Base-by-base conservation (phyloP, 1,140 invertebrate species). In the Bombus superbus region DNA sequence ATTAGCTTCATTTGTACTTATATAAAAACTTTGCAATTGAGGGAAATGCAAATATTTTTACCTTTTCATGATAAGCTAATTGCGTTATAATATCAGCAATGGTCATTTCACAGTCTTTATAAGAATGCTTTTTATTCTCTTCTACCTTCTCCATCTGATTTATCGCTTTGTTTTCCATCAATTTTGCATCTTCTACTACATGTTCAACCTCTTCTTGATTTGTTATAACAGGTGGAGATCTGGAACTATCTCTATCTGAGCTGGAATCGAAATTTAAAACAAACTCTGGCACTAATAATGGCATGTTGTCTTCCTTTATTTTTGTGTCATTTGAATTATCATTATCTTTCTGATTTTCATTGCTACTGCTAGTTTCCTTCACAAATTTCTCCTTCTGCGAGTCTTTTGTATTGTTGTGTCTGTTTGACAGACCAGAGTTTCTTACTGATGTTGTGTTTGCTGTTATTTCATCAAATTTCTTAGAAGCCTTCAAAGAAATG, bases 11-110 rank as follows among this genome's bases (percentile, higher is more conserved):
- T 59, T 4, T 40, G 22, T 40, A 18, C 22, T 40, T 71, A 11
- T 73, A 64, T n/a, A 28, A 28, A 42, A 78, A 15, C 1, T 77
- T 57, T 53, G 25, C 0, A 22, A 64, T 2, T 11, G 15, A 62
- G 32, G 22, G 2, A 22, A 22, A 57, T 18, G 53, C 79, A 69
- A 83, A 68, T 76, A 40, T 76, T 2, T 76, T 81, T 86, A 94
- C 95, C 93, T 95, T 95, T 83, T 95, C 94, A 80, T 95, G 94
- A 88, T 95, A 95, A 59, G 93, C 95, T 83, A 95, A 87, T 69
- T 94, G 91, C 28, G 87, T 89, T 42, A 95, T 92, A 59, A 95
- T 92, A 84, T 94, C 94, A 28, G 92, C 92, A 68, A 95, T 91
- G 8, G 94, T 95, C 85, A 93, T 92, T 59, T 94, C 94, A 81